Conservation (phyloP, 1,140 invertebrate genomes). For the Anastatus disparis region DNA sequence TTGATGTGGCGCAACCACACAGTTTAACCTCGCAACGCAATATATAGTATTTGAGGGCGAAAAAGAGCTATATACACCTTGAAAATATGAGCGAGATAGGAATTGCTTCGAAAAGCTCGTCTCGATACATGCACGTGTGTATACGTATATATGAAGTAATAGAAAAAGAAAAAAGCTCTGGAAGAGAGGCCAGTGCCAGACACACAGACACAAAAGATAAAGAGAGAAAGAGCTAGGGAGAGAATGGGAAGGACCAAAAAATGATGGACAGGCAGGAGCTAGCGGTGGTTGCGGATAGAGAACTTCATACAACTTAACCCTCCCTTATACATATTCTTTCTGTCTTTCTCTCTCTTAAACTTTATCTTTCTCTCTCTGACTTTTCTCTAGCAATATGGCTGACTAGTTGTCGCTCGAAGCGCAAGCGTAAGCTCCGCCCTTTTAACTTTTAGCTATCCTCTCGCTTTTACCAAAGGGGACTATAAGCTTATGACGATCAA, state of each 20-base stretch:
- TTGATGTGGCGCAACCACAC: not conserved
- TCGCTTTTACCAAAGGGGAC: constrained; percentile 21
- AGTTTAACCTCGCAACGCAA: not conserved
- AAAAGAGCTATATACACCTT: no score
- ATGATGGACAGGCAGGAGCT: constrained; percentile 40
- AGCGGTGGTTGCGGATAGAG: constrained; percentile 59
- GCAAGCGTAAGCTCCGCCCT: constrained; percentile 31
- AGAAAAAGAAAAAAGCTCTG: no score
- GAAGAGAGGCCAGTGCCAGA: constrained; percentile 18
- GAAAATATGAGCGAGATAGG: no score
- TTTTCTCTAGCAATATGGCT: constrained; percentile 63
- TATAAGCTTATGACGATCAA: no score
- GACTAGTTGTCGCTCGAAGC: constrained; percentile 36
- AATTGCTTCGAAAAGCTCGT: no score
- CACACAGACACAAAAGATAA: not conserved
- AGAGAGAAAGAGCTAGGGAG: constrained; percentile 9
- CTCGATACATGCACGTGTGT: no score
- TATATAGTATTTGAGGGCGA: no score
- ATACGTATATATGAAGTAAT: no score
- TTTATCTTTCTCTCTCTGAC: not conserved
- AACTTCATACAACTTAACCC: constrained; percentile 42
- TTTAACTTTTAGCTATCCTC: constrained; percentile 47
- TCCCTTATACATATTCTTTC: constrained; percentile 41
- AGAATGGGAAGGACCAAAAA: constrained; percentile 50
- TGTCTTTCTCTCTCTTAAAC: not conserved